Percentiles rank a stretch among this genome's conserved stretches.
Evolutionary conservation across 2,797 vertebrate genomes (phyloP).

Genomic region (Microctenopoma lineatum): DNA sequence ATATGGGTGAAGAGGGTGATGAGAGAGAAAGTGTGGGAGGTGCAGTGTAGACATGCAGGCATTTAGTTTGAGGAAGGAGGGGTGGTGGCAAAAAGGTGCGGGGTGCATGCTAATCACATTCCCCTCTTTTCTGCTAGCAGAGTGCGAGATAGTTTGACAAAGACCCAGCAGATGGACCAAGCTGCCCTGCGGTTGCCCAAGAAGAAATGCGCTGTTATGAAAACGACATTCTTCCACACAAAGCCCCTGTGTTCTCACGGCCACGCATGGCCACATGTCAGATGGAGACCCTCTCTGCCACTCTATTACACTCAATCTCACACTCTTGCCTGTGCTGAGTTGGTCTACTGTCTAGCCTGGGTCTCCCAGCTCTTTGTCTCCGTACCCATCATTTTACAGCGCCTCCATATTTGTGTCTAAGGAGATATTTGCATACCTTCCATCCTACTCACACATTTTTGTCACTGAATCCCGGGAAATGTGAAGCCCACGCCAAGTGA

Average conservation of each 20-base stretch:
- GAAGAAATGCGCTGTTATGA: conserved; percentile 83
- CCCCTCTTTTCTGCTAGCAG: conserved; percentile 59
- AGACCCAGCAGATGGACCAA: conserved; percentile 81
- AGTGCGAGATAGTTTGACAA: conserved; percentile 79
- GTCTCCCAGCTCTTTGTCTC: conserved; percentile 51
- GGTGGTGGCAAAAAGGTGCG: conserved; percentile 71
- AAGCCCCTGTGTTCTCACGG: conserved; percentile 82
- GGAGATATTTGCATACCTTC: conserved; percentile 77
- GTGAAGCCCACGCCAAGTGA: conserved; percentile 51
- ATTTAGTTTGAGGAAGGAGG: conserved; percentile 57
- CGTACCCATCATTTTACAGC: conserved; percentile 44
- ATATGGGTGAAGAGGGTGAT: conserved; percentile 66
- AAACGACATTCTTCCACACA: conserved; percentile 85
- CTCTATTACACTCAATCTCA: conserved; percentile 57
- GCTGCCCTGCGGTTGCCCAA: conserved; percentile 70
- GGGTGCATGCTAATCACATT: conserved; percentile 81
- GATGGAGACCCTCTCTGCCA: conserved; percentile 62
- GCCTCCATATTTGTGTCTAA: conserved; percentile 61
- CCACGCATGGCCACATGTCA: conserved; percentile 71
- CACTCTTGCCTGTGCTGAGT: conserved; percentile 61
- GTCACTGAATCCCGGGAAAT: conserved; percentile 66
- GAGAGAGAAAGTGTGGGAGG: conserved; percentile 53
- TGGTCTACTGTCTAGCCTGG: conserved; percentile 60
- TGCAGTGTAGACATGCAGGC: conserved; percentile 47
- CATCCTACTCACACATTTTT: conserved; percentile 71